These are phyloP conservation scores for Acanthurus tractus DNA, from an alignment of 2,797 vertebrate genomes.

Conservation along the genomic window DNA sequence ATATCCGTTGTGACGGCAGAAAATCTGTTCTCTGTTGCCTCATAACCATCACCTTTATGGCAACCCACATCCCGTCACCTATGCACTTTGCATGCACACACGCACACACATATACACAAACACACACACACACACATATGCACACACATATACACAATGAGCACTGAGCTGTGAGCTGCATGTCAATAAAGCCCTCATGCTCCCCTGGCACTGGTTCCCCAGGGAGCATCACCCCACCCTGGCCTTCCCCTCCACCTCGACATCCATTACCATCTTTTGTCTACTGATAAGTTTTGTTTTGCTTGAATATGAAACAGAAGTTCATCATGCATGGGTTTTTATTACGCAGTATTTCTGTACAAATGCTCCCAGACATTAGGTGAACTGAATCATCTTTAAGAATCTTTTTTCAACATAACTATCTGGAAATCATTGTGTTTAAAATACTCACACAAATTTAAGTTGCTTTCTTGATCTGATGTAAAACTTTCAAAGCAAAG, in stretches of 20 bases:
- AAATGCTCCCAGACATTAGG: neutral
- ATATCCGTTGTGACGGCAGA: neutral
- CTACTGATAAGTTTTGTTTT: constrained; percentile 77
- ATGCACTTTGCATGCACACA: constrained; percentile 42
- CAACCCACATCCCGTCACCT: constrained; percentile 66
- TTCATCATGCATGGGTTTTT: neutral
- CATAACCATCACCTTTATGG: constrained; percentile 50
- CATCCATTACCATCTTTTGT: constrained; percentile 38
- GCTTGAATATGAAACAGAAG: constrained; percentile 74
- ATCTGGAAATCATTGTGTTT: neutral
- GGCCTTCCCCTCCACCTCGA: constrained; percentile 66
- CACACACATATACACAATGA: constrained; percentile 33
- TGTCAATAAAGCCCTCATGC: constrained; percentile 45
- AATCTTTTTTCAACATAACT: neutral
- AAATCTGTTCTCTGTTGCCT: constrained; percentile 29
- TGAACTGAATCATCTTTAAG: neutral
- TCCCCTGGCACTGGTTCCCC: constrained; percentile 51
- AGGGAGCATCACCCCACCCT: constrained; percentile 72
- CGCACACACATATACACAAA: constrained; percentile 12
- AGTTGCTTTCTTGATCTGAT: too few species aligned
- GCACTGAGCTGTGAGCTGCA: constrained; percentile 59
- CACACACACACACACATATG: constrained; percentile 33
- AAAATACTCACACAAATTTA: neutral
- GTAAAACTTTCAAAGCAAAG: neutral
- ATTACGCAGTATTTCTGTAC: constrained; percentile 19